phyloP scores from a whole-genome alignment of 64 coral and sea anemone species.

The Anthopleura sola region DNA sequence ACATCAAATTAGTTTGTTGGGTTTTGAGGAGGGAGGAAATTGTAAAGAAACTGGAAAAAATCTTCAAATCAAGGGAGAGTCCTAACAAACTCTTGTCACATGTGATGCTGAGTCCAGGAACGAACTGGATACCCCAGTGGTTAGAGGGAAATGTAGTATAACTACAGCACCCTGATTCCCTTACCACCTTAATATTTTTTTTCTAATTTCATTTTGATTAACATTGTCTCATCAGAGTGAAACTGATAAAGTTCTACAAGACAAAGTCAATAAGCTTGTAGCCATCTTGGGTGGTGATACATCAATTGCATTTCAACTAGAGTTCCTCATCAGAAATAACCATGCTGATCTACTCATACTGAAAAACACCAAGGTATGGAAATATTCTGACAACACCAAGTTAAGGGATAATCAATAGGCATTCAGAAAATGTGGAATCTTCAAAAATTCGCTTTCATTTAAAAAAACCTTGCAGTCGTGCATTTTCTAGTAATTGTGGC shows the following conservation, averaged over 20 bases:
- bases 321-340: constrained; percentile 98
- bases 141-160: too few relatives aligned
- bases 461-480: too few relatives aligned
- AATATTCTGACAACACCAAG: neutral
- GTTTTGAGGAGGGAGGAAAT: too few relatives aligned
- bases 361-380: constrained; percentile 92
- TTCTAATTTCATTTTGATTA: neutral
- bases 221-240: constrained; percentile 62
- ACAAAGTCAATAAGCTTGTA: constrained; percentile 82
- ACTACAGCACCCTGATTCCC: neutral
- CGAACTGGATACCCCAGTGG: too few relatives aligned
- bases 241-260: constrained; percentile 74
- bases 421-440: neutral
- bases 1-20: too few relatives aligned
- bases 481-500: too few relatives aligned
- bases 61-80: too few relatives aligned
- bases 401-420: neutral
- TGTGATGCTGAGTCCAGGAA: too few relatives aligned
- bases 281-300: constrained; percentile 92
- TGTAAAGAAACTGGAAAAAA: too few relatives aligned
- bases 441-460: too few relatives aligned
- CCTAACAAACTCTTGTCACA: too few relatives aligned
- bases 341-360: constrained; percentile 96
- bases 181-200: neutral
- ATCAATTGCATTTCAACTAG: constrained; percentile 85